Evolutionary conservation across 2,888 invertebrate genomes (phyloP).

Genomic region (Troides oblongomaculatus): DNA sequence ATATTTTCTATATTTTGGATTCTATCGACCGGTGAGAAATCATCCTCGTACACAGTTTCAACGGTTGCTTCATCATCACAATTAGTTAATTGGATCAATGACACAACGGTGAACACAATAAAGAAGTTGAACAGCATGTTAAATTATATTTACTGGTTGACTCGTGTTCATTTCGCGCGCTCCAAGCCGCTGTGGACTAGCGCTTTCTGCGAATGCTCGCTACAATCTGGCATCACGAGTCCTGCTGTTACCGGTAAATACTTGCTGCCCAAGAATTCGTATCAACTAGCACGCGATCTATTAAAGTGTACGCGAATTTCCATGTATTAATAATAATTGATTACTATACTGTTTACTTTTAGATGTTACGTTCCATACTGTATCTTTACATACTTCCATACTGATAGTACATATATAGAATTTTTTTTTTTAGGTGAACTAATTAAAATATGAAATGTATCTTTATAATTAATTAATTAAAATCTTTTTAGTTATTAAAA

Average conservation of each 20-base stretch:
- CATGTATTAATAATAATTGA: too few relatives aligned
- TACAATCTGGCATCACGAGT: slow-evolving; percentile 6
- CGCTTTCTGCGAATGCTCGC: slow-evolving; percentile 7
- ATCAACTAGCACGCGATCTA: slow-evolving; percentile 4
- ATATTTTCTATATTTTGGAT: neutral
- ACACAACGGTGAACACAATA: slow-evolving; percentile 5
- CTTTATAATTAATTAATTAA: too few relatives aligned
- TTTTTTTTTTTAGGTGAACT: too few relatives aligned
- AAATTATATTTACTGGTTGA: neutral
- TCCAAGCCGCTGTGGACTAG: neutral
- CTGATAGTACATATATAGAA: too few relatives aligned
- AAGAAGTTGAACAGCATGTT: slow-evolving; percentile 15
- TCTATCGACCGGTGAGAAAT: neutral
- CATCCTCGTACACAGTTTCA: slow-evolving; percentile 28
- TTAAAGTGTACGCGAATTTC: neutral
- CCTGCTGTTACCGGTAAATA: slow-evolving; percentile 7
- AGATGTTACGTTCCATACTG: too few relatives aligned
- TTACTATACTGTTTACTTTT: too few relatives aligned
- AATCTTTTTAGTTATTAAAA: too few relatives aligned
- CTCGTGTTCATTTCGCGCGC: neutral
- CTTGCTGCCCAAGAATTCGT: neutral
- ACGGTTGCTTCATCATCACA: slow-evolving; percentile 37
- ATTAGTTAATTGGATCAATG: neutral
- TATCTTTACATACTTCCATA: too few relatives aligned
- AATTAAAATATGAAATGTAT: too few relatives aligned